Conservation (phyloP, 2,797 vertebrate species). For the Amblyopsis hoosieri region DNA sequence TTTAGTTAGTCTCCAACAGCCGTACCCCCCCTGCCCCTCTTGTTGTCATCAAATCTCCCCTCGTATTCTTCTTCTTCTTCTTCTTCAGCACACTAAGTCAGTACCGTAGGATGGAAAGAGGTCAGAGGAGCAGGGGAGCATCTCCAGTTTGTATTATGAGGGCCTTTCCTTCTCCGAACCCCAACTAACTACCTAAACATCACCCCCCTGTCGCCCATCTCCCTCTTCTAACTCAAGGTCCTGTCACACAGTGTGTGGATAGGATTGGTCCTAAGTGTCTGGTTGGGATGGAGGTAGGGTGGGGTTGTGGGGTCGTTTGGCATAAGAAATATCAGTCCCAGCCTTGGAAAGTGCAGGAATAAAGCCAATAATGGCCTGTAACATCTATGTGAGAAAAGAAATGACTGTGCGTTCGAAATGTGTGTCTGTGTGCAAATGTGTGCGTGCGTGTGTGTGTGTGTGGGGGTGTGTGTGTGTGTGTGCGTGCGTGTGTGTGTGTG, state of each 20-base stretch:
- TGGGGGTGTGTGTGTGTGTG: slow-evolving; percentile 20
- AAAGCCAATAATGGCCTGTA: slow-evolving; percentile 32
- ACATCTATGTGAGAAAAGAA: slow-evolving; percentile 57
- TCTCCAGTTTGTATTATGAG: no score
- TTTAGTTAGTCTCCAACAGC: slow-evolving; percentile 16
- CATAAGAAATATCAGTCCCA: slow-evolving; percentile 25
- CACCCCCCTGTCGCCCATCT: no score
- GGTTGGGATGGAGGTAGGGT: slow-evolving; percentile 1
- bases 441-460: slow-evolving; percentile 15
- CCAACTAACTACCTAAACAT: no score
- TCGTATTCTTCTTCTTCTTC: slow-evolving; percentile 1
- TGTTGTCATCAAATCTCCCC: slow-evolving; percentile 29
- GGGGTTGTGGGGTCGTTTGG: slow-evolving; percentile 1
- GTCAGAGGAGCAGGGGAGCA: slow-evolving; percentile 15
- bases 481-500: slow-evolving; percentile 12
- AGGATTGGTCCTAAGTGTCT: background rate
- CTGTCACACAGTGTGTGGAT: background rate
- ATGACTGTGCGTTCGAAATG: slow-evolving; percentile 38
- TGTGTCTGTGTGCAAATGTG: slow-evolving; percentile 28
- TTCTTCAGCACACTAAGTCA: slow-evolving; percentile 5
- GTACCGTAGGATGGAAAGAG: background rate
- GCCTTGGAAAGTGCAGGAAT: slow-evolving; percentile 34
- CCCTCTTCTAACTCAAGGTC: background rate
- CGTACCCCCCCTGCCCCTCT: slow-evolving; percentile 1
- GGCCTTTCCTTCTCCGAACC: no score